phyloP scores from a whole-genome alignment of 1,140 invertebrate species.

The Brachionus asplanchnoidis region DNA sequence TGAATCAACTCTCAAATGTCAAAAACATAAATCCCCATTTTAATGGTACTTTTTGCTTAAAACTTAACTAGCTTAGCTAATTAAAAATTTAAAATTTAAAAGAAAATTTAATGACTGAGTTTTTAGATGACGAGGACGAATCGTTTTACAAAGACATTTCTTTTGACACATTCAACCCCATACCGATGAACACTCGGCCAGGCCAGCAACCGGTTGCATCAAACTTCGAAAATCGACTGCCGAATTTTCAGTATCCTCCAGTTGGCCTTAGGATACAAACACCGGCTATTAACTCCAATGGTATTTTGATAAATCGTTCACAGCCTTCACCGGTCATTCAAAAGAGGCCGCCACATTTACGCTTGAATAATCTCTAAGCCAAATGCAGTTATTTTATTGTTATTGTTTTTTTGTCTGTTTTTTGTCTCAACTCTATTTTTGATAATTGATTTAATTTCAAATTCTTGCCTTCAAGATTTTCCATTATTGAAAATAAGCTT shows the following conservation, averaged over 20 bases:
- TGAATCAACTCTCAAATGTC: not conserved
- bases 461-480: constrained; percentile 5
- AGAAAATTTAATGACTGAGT: constrained; percentile 35
- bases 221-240: not conserved
- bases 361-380: constrained; percentile 8
- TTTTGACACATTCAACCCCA: not conserved
- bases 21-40: not conserved
- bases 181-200: not conserved
- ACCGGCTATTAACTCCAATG: not conserved
- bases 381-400: not conserved
- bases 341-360: constrained; percentile 12
- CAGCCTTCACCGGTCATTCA: constrained; percentile 3
- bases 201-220: not conserved
- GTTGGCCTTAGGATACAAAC: not conserved
- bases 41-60: constrained; percentile 22
- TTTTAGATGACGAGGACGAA: constrained; percentile 30
- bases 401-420: not conserved
- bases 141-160: constrained; percentile 30
- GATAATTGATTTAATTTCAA: not conserved
- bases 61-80: not conserved
- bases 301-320: not conserved
- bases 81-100: not conserved
- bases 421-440: not conserved
- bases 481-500: not conserved
- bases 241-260: constrained; percentile 8